phyloP scores from a whole-genome alignment of 2,113 vertebrate species.

The Lonchura striata region DNA sequence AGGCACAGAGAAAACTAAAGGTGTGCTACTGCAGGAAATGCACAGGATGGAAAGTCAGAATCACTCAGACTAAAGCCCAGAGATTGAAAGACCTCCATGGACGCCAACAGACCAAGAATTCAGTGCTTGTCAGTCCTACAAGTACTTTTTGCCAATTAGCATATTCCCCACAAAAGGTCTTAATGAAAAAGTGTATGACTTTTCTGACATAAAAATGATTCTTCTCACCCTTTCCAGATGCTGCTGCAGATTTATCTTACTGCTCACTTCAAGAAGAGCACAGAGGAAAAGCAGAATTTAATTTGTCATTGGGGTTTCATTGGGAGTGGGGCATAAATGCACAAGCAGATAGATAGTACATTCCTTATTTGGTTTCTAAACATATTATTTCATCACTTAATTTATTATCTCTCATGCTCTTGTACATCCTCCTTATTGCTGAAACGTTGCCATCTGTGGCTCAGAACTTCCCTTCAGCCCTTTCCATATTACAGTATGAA shows the following conservation, averaged over 20 bases:
- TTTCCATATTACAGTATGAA: neutral
- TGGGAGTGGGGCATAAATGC: neutral
- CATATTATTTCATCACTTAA: neutral
- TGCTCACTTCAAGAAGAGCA: neutral
- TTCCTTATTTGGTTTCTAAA: neutral
- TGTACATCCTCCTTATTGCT: neutral
- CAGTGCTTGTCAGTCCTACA: neutral
- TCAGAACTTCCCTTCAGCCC: neutral
- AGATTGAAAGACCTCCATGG: neutral
- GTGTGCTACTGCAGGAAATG: neutral
- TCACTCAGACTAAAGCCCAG: neutral
- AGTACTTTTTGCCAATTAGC: neutral
- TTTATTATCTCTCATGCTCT: neutral
- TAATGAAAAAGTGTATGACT: neutral
- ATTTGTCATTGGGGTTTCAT: neutral
- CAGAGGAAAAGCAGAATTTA: neutral
- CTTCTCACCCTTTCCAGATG: fast-evolving
- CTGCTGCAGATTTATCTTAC: neutral
- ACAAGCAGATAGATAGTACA: neutral
- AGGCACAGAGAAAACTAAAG: neutral
- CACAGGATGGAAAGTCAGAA: neutral
- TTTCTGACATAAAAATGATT: neutral
- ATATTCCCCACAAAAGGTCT: neutral
- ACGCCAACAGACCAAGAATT: neutral
- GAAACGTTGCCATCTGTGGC: neutral